A percentile compares a stretch with the other conserved stretches of the same genome.
phyloP scores from a whole-genome alignment of 37 sponge, comb jelly and placozoan genomes.

The Geodia barretti region DNA sequence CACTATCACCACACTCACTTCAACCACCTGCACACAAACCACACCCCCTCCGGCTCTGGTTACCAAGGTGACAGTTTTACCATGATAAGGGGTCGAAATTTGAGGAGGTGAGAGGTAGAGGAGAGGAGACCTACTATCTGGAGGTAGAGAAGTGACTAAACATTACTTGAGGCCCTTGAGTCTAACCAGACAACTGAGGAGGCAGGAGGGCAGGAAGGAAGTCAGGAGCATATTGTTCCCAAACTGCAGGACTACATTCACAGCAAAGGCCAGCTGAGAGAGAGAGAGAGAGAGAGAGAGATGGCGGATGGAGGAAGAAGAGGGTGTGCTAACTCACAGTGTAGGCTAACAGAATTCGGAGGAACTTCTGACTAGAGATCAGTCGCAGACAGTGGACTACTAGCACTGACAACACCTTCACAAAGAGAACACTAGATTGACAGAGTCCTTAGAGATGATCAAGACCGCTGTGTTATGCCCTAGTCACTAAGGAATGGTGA shows the following conservation, averaged over 20 bases:
- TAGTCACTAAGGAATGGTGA: too few relatives aligned
- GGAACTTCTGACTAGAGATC: slow-evolving; percentile 17
- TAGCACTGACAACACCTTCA: slow-evolving; percentile 37
- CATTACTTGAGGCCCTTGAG: background rate
- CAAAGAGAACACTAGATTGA: background rate
- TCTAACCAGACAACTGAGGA: slow-evolving; percentile 60
- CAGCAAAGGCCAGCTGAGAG: slow-evolving; percentile 32
- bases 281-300: background rate
- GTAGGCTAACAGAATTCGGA: slow-evolving; percentile 20
- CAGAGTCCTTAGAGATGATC: background rate
- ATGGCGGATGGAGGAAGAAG: background rate
- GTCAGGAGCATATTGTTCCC: slow-evolving; percentile 78
- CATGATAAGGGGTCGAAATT: background rate
- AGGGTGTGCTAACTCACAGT: background rate
- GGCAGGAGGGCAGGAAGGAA: slow-evolving; percentile 43
- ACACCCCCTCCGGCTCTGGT: background rate
- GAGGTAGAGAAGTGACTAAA: background rate
- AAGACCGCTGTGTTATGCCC: too few relatives aligned
- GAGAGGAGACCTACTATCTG: slow-evolving; percentile 5
- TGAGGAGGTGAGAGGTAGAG: background rate
- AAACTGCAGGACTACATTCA: slow-evolving; percentile 82
- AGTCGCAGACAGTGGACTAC: slow-evolving; percentile 35
- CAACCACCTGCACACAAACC: slow-evolving; percentile 2
- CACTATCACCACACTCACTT: slow-evolving; percentile 12
- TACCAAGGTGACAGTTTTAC: background rate